Conservation (phyloP, 2,113 vertebrate species). For the Chionis minor region DNA sequence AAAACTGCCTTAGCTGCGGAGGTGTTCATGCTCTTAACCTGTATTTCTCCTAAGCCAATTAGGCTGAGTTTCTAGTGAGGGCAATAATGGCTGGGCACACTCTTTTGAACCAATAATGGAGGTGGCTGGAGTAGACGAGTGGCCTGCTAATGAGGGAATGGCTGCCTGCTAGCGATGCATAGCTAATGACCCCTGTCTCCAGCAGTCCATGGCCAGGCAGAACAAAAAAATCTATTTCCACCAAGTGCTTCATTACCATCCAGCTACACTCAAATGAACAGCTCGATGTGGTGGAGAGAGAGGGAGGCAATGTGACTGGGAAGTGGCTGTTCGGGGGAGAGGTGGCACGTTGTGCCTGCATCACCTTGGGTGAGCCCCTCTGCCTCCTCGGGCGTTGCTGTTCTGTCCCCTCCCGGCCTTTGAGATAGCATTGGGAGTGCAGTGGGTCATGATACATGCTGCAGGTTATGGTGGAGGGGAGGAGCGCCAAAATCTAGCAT, state of each 20-base stretch:
- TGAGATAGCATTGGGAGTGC: not conserved
- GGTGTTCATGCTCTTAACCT: slow-evolving; percentile 26
- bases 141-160: slow-evolving; percentile 42
- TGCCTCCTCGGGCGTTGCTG: not conserved
- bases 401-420: not conserved
- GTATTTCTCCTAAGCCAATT: slow-evolving; percentile 33
- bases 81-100: slow-evolving; percentile 24
- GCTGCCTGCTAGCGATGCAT: slow-evolving; percentile 46
- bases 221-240: slow-evolving; percentile 14
- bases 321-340: not conserved
- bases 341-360: rapidly evolving
- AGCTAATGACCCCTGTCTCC: slow-evolving; percentile 33
- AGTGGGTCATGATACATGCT: not conserved
- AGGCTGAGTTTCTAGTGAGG: slow-evolving; percentile 27
- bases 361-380: not conserved
- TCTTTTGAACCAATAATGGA: slow-evolving; percentile 49
- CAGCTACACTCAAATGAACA: not conserved
- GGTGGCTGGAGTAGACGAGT: slow-evolving; percentile 13
- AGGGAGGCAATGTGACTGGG: not conserved
- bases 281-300: not conserved
- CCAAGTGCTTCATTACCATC: not conserved
- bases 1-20: not conserved
- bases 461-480: not conserved
- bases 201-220: not conserved
- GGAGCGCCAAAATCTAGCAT: not conserved